Conservation (phyloP, 23 tunicate genomes). For the Styela clava region DNA sequence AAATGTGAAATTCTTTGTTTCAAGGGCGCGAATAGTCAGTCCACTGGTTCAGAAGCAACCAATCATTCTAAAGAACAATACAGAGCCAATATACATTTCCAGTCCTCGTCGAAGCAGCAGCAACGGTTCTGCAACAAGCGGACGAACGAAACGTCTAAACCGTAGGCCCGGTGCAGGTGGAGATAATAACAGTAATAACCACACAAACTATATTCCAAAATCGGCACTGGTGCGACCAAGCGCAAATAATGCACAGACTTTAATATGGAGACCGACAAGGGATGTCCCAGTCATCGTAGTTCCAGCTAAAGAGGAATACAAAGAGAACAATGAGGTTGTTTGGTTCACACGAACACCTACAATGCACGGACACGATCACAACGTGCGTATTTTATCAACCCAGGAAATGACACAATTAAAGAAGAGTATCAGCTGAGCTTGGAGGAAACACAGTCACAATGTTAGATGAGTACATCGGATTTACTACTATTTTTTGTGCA, state of each 20-base stretch:
- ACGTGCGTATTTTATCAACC: slow-evolving; percentile 64
- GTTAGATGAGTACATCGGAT: too few relatives aligned
- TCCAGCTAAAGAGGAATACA: slow-evolving; percentile 91
- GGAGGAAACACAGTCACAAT: too few relatives aligned
- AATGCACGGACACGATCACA: slow-evolving; percentile 81
- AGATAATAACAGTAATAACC: slow-evolving; percentile 79
- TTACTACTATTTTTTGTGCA: too few relatives aligned
- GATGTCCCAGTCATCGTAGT: slow-evolving; percentile 72
- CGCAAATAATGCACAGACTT: slow-evolving; percentile 96
- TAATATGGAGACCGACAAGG: slow-evolving; percentile 90
- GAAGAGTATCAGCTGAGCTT: neutral
- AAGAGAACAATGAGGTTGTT: slow-evolving; percentile 70
- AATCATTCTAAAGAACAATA: slow-evolving; percentile 27
- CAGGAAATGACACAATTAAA: slow-evolving; percentile 46
- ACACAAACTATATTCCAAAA: slow-evolving; percentile 48
- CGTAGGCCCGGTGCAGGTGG: slow-evolving; percentile 27
- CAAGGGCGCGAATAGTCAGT: slow-evolving; percentile 69
- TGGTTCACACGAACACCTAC: slow-evolving; percentile 79
- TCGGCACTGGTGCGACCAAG: slow-evolving; percentile 90
- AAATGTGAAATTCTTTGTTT: too few relatives aligned
- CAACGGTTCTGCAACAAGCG: neutral
- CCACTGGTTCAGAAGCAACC: slow-evolving; percentile 83
- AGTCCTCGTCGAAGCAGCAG: neutral
- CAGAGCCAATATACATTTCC: slow-evolving; percentile 25
- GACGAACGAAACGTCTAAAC: neutral